These are phyloP conservation scores for Megalopta genalis DNA, from an alignment of 1,140 invertebrate genomes.

Conservation along the genomic window DNA sequence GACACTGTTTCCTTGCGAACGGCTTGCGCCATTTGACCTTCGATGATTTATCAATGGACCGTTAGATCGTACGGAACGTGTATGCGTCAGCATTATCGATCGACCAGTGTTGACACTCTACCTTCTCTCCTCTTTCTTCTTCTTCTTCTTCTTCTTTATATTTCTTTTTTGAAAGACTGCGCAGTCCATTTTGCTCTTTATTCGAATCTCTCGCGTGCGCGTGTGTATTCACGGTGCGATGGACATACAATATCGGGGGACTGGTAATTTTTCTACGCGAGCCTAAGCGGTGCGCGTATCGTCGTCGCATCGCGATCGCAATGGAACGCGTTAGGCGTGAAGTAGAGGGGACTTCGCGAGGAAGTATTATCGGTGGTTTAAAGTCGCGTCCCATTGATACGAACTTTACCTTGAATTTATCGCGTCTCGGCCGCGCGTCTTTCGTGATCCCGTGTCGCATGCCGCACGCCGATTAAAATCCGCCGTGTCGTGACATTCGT, in stretches of 20 bases:
- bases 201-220: too few species aligned
- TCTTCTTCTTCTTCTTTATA: neutral
- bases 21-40: conserved; percentile 9
- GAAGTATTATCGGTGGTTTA: neutral
- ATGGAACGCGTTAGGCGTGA: neutral
- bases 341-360: neutral
- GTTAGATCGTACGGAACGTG: conserved; percentile 48
- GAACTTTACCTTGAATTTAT: conserved; percentile 3
- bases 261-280: neutral
- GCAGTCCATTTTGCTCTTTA: too few species aligned
- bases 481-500: conserved; percentile 36
- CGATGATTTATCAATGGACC: conserved; percentile 57
- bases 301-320: neutral
- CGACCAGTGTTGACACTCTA: conserved; percentile 51
- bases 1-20: neutral
- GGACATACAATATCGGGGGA: too few species aligned
- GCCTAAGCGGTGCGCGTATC: neutral
- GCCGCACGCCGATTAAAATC: conserved; percentile 28
- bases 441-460: neutral
- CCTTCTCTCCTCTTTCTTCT: neutral
- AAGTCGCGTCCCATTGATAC: neutral
- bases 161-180: neutral
- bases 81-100: conserved; percentile 50
- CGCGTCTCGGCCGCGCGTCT: neutral
- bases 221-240: too few species aligned